Evolutionary conservation across 2,797 vertebrate genomes (phyloP).

Genomic region (Sciurus carolinensis): DNA sequence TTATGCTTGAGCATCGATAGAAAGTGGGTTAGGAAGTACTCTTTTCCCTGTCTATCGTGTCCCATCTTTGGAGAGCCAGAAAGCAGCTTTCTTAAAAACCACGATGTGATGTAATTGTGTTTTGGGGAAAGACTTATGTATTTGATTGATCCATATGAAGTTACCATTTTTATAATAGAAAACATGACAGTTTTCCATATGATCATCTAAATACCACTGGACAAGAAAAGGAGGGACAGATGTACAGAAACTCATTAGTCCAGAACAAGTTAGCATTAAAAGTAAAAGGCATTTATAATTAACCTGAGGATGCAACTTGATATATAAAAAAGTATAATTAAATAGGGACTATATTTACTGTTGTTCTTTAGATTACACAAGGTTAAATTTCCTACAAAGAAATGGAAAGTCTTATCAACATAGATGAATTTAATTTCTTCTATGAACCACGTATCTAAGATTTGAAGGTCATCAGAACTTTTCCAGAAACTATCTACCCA

Average conservation of each 20-base stretch:
- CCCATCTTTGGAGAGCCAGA: too few species aligned
- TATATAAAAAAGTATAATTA: too few species aligned
- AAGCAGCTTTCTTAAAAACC: too few species aligned
- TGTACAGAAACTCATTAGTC: not conserved
- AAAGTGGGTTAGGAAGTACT: too few species aligned
- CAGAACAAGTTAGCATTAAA: not conserved
- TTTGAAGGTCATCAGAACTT: not conserved
- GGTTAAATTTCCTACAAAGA: not conserved
- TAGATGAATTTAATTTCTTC: not conserved
- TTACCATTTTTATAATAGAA: not conserved
- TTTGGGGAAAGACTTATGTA: too few species aligned
- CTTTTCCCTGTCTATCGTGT: too few species aligned
- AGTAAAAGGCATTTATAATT: not conserved
- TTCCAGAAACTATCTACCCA: not conserved
- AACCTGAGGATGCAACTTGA: not conserved
- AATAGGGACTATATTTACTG: not conserved
- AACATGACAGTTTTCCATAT: not conserved
- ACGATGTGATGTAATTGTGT: too few species aligned
- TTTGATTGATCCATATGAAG: too few species aligned
- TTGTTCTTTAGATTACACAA: not conserved
- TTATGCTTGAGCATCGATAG: too few species aligned
- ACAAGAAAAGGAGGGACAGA: not conserved
- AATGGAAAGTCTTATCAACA: not conserved
- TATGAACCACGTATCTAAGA: not conserved
- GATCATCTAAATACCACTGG: not conserved